Evolutionary conservation across 2,797 vertebrate species (phyloP), one percentile per base, ranked within the genome.

Genomic region (Lates japonicus): DNA sequence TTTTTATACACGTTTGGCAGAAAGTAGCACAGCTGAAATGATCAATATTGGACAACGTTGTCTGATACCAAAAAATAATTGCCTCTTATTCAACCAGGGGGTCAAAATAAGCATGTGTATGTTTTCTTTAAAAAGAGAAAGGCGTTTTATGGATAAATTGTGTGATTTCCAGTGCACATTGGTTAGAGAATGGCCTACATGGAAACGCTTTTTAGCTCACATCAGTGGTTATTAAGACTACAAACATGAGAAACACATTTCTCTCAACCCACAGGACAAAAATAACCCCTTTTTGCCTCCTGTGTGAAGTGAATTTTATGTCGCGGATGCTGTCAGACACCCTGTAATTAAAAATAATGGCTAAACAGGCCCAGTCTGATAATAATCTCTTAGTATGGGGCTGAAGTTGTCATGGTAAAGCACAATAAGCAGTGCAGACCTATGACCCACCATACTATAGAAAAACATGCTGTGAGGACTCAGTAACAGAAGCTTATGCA

Each of bases 401-500:
- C 60, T 68, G 41, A 76, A n/a, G 60, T 58, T 64, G 60, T 59
- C 20, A 65, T 68, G 51, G 62, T 63, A 54, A 82, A 75, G 70
- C 35, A 49, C 70, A 70, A 41, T 62, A 73, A 75, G 48, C 71
- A 54, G 63, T 13, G 60, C 39, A 71, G 80, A 75, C 77, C 67
- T 73, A 42, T 76, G 61, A 22, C 67, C 33, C 63, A 4, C 17
- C 12, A 11, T 41, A 42, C 70, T 69, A 58, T 69, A 74, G 78
- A 68, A 78, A 73, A 74, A 82, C 76, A 74, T 61, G 64, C 57
- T 29, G 69, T 54, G 64, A 73, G 37, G 80, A 69, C 59, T 73
- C 51, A 77, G 55, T 61, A 84, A 70, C 84, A 85, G 82, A 81
- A 82, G 92, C 80, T 92, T 90, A 90, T 69, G 76, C 78, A 89